phyloP scores from a whole-genome alignment of 1,140 invertebrate species.

The Drosophila parvula region DNA sequence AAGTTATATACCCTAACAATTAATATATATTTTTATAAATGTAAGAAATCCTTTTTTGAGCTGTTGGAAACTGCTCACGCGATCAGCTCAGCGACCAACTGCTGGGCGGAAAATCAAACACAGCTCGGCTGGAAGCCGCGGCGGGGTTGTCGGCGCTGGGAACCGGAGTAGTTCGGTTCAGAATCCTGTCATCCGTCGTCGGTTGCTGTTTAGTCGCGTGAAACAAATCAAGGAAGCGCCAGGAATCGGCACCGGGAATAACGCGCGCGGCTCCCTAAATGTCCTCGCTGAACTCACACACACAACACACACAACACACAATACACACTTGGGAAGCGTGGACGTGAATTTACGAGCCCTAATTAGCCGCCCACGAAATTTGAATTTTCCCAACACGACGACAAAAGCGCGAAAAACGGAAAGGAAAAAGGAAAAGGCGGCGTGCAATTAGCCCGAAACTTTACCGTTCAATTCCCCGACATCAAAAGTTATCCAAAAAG shows the following conservation, averaged over 20 bases:
- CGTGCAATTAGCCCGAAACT: conserved; percentile 50
- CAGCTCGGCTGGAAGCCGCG: conserved; percentile 10
- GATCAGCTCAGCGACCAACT: conserved; percentile 21
- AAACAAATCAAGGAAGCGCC: conserved; percentile 68
- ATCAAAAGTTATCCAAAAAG: conserved; percentile 20
- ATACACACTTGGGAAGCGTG: conserved; percentile 55
- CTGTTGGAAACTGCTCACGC: conserved; percentile 6
- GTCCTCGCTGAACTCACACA: conserved; percentile 47
- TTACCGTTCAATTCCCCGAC: conserved; percentile 19
- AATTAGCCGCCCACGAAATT: conserved; percentile 60
- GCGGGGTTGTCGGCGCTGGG: conserved; percentile 41
- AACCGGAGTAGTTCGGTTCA: conserved; percentile 46
- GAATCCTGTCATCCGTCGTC: conserved; percentile 55
- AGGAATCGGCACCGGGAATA: conserved; percentile 50
- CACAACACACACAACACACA: too few species aligned
- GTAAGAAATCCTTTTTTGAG: neutral
- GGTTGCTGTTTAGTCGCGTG: conserved; percentile 79
- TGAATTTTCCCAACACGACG: conserved; percentile 4
- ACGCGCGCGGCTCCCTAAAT: conserved; percentile 13
- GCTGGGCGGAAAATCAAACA: conserved; percentile 39
- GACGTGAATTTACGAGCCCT: conserved; percentile 62
- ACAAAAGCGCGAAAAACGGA: conserved; percentile 17
- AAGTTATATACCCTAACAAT: too few species aligned
- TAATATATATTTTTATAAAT: too few species aligned
- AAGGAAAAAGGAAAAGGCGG: conserved; percentile 10